Evolutionary conservation across 1,140 invertebrate genomes (phyloP).

Genomic region (Tetragonula clypearis): DNA sequence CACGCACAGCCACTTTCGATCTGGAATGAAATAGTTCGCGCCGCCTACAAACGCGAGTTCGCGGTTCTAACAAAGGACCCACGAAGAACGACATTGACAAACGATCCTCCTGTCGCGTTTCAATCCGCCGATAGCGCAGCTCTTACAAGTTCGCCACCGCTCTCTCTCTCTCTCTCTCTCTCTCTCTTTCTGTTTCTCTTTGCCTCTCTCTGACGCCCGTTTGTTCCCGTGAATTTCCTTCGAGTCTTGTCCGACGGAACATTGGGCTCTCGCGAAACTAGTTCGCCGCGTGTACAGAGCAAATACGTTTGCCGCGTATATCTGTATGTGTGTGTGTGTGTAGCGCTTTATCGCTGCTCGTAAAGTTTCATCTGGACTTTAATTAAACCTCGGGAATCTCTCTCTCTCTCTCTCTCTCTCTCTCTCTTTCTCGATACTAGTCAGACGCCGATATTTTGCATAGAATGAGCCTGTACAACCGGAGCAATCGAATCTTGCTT

Average conservation of each 20-base stretch:
- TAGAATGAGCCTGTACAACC: constrained; percentile 2
- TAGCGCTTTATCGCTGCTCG: constrained; percentile 21
- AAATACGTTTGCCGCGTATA: background rate
- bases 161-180: constrained; percentile 17
- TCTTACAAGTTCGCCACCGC: constrained; percentile 42
- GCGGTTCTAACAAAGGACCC: constrained; percentile 51
- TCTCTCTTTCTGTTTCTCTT: background rate
- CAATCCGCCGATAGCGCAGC: constrained; percentile 49
- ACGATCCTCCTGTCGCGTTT: constrained; percentile 61
- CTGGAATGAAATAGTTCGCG: background rate
- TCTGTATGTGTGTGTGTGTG: background rate
- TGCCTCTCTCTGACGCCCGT: constrained; percentile 7
- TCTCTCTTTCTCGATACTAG: background rate
- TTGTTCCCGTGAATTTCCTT: constrained; percentile 39
- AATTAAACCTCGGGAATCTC: background rate
- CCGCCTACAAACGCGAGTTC: constrained; percentile 38
- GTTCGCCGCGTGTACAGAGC: constrained; percentile 1
- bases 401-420: too few relatives aligned
- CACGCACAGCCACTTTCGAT: constrained; percentile 5
- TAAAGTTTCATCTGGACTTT: constrained; percentile 36
- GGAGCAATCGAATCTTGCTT: constrained; percentile 9
- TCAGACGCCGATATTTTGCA: constrained; percentile 15
- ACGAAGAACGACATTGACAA: constrained; percentile 62
- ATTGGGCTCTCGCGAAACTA: background rate
- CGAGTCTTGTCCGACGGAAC: background rate